Evolutionary conservation across 2,113 vertebrate genomes (phyloP).

Genomic region (Stigmatopora nigra): DNA sequence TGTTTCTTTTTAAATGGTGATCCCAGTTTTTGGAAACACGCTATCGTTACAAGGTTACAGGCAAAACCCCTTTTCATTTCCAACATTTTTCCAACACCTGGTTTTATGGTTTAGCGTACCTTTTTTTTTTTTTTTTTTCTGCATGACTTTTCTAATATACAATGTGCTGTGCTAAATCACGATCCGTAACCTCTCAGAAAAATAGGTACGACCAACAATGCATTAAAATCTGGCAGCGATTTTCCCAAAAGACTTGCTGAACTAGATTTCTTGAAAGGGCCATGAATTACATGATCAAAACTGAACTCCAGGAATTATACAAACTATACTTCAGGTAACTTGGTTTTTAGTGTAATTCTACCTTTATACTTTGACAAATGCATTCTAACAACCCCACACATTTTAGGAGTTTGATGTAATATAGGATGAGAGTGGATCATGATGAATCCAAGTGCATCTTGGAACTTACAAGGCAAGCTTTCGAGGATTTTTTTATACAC

Average conservation of each 20-base stretch:
- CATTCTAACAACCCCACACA: background rate
- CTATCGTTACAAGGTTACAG: no score
- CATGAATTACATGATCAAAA: background rate
- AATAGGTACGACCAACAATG: background rate
- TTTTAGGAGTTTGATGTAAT: background rate
- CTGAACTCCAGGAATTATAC: background rate
- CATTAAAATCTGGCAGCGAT: background rate
- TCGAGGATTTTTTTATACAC: background rate
- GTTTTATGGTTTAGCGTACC: no score
- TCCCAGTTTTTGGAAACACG: no score
- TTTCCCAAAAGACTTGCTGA: background rate
- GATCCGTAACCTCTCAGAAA: background rate
- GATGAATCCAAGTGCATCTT: background rate
- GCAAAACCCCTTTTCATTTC: no score
- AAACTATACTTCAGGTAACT: background rate
- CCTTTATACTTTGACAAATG: background rate
- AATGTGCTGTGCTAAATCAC: background rate
- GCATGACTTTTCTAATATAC: background rate
- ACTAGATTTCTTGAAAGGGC: background rate
- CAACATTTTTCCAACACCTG: no score
- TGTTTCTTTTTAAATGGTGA: no score
- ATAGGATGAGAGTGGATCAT: background rate
- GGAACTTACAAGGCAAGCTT: background rate
- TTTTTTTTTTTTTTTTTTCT: background rate
- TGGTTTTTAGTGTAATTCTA: background rate